Conservation (phyloP, 2,113 vertebrate genomes). For the Channa maculata region DNA sequence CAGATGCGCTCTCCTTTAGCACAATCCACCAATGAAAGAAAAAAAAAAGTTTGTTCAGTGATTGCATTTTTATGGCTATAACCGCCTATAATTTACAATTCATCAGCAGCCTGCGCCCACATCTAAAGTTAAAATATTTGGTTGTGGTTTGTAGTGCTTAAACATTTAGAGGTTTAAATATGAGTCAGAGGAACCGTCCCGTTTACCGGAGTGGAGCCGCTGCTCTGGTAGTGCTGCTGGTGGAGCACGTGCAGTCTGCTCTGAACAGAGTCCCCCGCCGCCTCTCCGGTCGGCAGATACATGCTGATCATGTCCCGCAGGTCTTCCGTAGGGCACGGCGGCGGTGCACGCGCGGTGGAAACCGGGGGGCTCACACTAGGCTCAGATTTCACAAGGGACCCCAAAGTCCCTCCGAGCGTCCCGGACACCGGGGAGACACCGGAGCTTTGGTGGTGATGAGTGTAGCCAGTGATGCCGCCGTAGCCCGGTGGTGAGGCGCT, state of each 20-base stretch:
- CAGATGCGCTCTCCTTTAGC: conserved; percentile 44
- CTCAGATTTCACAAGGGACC: conserved; percentile 94
- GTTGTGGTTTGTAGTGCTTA: conserved; percentile 71
- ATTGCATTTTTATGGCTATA: conserved; percentile 78
- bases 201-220: conserved; percentile 88
- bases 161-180: conserved; percentile 82
- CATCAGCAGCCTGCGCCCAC: conserved; percentile 84
- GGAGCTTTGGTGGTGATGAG: conserved; percentile 85
- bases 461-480: conserved; percentile 89
- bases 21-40: conserved; percentile 56
- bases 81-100: conserved; percentile 85
- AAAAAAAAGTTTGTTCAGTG: conserved; percentile 74
- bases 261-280: conserved; percentile 89
- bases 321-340: conserved; percentile 92
- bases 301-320: conserved; percentile 99
- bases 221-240: conserved; percentile 94
- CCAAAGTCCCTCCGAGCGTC: conserved; percentile 86
- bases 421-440: conserved; percentile 89
- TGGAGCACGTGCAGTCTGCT: conserved; percentile 93
- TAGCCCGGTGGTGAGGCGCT: conserved; percentile 93
- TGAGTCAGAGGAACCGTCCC: conserved; percentile 97
- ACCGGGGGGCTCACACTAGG: conserved; percentile 94
- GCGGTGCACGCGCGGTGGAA: conserved; percentile 84
- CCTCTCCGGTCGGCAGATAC: conserved; percentile 95
- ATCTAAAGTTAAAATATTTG: conserved; percentile 82